Conservation (phyloP, 1,140 invertebrate genomes). For the Drosophila simulans region DNA sequence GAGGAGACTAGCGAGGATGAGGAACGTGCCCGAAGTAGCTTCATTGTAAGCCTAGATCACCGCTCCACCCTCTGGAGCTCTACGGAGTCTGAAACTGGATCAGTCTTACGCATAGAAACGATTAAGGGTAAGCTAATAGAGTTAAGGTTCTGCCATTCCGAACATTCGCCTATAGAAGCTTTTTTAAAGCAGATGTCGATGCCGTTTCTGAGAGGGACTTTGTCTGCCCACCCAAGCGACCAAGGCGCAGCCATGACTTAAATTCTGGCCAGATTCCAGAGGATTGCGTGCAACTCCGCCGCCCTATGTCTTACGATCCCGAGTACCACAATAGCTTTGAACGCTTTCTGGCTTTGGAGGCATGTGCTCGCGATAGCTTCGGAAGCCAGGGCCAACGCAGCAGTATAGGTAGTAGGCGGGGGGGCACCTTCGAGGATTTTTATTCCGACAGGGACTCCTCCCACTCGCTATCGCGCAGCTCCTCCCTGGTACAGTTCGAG, state of each 20-base stretch:
- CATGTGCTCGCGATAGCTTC: slow-evolving; percentile 55
- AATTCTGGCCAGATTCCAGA: slow-evolving; percentile 46
- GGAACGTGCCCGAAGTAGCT: slow-evolving; percentile 85
- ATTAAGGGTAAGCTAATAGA: slow-evolving; percentile 77
- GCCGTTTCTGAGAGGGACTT: slow-evolving; percentile 91
- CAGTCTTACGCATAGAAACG: slow-evolving; percentile 85
- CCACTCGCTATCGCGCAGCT: slow-evolving; percentile 88
- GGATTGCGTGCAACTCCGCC: slow-evolving; percentile 67
- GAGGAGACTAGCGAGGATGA: slow-evolving; percentile 90
- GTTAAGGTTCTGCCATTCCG: background rate
- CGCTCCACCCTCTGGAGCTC: slow-evolving; percentile 86
- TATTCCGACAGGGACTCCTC: slow-evolving; percentile 86
- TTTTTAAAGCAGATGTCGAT: slow-evolving; percentile 84
- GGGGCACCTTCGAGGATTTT: slow-evolving; percentile 80
- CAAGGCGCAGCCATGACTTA: slow-evolving; percentile 86
- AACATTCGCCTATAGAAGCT: background rate
- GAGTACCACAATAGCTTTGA: slow-evolving; percentile 67
- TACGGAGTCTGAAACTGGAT: slow-evolving; percentile 87
- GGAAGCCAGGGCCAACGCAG: slow-evolving; percentile 64
- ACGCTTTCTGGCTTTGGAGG: slow-evolving; percentile 63
- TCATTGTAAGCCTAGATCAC: slow-evolving; percentile 57
- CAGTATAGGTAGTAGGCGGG: slow-evolving; percentile 64
- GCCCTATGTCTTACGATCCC: slow-evolving; percentile 45
- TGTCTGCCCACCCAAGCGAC: slow-evolving; percentile 91
- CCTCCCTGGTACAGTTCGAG: slow-evolving; percentile 92